Percentiles rank a stretch among this genome's conserved stretches.
Conservation (phyloP, 1,140 invertebrate genomes). For the Camponotus pennsylvanicus region DNA sequence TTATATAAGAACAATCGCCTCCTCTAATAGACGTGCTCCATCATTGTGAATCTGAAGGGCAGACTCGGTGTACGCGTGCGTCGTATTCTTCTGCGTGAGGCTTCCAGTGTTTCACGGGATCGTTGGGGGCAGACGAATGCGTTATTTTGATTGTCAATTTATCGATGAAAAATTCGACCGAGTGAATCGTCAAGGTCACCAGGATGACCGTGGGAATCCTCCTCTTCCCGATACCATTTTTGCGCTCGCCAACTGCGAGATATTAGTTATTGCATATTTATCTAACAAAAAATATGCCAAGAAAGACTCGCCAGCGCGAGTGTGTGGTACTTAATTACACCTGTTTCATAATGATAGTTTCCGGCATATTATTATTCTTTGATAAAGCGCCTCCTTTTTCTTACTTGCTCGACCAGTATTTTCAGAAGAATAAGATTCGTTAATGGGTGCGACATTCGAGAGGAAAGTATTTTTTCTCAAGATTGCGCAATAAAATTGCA, state of each 20-base stretch:
- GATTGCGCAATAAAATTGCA: constrained; percentile 10
- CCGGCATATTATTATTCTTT: neutral
- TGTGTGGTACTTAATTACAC: neutral
- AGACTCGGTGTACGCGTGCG: constrained; percentile 68
- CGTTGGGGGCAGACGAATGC: neutral
- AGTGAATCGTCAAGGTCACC: constrained; percentile 27
- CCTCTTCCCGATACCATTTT: neutral
- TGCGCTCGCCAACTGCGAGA: neutral
- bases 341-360: constrained; percentile 4
- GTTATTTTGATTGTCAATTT: neutral
- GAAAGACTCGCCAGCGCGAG: neutral
- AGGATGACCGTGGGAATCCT: neutral
- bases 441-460: neutral
- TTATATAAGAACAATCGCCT: constrained; percentile 86
- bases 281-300: constrained; percentile 6
- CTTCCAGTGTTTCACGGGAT: constrained; percentile 8
- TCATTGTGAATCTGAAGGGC: constrained; percentile 84
- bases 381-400: neutral
- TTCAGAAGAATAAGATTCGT: neutral
- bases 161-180: constrained; percentile 51
- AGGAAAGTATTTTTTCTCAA: neutral
- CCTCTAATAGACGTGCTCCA: constrained; percentile 85
- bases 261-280: neutral
- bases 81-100: constrained; percentile 52
- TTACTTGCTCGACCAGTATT: neutral